Evolutionary conservation across 2,113 vertebrate species (phyloP).

Genomic region (Rattus norvegicus): GRCr8 NC_086022.1:35261001-35261500

Average conservation of each 20-base stretch:
- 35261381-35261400: neutral
- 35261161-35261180: neutral
- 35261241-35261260: neutral
- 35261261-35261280: neutral
- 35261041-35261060: neutral
- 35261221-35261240: neutral
- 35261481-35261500: neutral
- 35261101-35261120: too few species aligned
- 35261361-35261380: neutral
- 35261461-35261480: neutral
- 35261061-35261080: neutral
- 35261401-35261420: slow-evolving; percentile 3
- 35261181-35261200: neutral
- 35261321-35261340: rapidly evolving
- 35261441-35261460: neutral
- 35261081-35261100: neutral
- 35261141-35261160: neutral
- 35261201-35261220: neutral
- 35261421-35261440: neutral
- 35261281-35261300: neutral
- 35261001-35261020: neutral
- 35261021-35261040: neutral
- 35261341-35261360: neutral
- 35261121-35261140: neutral
- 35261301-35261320: neutral